Conservation (phyloP, 2,888 invertebrate species). For the Limnephilus rhombicus region DNA sequence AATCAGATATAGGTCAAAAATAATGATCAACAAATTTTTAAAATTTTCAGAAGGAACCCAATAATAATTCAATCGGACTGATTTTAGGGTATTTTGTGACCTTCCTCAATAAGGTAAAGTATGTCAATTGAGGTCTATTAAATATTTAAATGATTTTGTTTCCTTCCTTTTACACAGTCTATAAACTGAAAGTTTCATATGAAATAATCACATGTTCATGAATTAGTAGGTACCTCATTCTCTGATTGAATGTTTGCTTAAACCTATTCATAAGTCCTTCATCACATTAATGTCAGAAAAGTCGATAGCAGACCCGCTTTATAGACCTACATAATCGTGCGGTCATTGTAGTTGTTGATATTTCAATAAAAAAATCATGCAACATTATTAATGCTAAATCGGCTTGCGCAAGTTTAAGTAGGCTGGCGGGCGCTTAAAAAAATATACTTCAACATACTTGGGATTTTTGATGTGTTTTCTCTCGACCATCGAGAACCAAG, state of each 20-base stretch:
- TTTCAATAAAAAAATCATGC: slow-evolving; percentile 24
- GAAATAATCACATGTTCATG: background rate
- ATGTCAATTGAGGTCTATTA: background rate
- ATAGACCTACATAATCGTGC: slow-evolving; percentile 10
- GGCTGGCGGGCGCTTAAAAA: slow-evolving; percentile 43
- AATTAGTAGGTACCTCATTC: background rate
- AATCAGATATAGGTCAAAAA: background rate
- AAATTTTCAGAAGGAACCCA: background rate
- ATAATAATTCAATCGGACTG: background rate
- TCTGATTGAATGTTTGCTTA: background rate
- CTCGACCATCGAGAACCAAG: slow-evolving; percentile 5
- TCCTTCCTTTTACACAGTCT: background rate
- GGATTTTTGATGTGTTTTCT: background rate
- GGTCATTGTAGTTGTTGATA: slow-evolving; percentile 44
- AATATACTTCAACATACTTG: slow-evolving; percentile 16
- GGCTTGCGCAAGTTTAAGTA: slow-evolving; percentile 39
- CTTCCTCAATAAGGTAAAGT: background rate
- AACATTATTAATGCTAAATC: slow-evolving; percentile 31
- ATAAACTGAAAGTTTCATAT: background rate
- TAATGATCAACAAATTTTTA: background rate
- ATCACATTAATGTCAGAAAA: slow-evolving; percentile 30
- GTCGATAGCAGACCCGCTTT: slow-evolving; percentile 33
- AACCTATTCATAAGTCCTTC: slow-evolving; percentile 16
- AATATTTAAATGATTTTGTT: background rate
- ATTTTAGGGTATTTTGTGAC: background rate